phyloP scores from a whole-genome alignment of 2,113 vertebrate genomes.

The Macquaria ambigua region DNA sequence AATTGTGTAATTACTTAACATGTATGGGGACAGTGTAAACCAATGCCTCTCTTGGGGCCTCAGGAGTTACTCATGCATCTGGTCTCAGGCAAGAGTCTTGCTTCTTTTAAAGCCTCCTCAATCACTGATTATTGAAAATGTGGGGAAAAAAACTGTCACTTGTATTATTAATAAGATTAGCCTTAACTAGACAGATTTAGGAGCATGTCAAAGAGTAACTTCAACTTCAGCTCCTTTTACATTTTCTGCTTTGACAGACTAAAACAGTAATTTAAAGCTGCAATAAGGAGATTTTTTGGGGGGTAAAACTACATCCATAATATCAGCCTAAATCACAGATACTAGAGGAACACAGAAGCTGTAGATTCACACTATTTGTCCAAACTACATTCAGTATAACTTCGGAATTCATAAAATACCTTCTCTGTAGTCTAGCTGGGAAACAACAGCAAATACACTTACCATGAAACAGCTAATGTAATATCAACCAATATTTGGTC shows the following conservation, averaged over 20 bases:
- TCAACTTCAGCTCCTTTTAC: background rate
- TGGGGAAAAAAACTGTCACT: constrained; percentile 9
- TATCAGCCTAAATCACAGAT: background rate
- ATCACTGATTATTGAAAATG: constrained; percentile 31
- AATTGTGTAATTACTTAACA: constrained; percentile 64
- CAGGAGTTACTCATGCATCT: constrained; percentile 57
- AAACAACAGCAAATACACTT: background rate
- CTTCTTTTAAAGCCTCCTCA: constrained; percentile 37
- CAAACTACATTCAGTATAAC: background rate
- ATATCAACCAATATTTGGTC: background rate
- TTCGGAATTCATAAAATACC: background rate
- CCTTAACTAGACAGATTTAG: background rate
- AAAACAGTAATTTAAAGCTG: background rate
- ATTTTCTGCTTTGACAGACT: background rate
- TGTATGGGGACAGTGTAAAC: constrained; percentile 56
- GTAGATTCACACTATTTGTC: background rate
- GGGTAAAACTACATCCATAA: background rate
- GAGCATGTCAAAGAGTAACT: background rate
- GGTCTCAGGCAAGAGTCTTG: constrained; percentile 32
- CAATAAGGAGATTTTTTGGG: background rate
- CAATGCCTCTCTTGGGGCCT: constrained; percentile 55
- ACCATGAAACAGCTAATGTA: background rate
- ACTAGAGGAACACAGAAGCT: background rate
- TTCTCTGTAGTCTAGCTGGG: background rate
- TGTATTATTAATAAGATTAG: constrained; percentile 27